Base-by-base conservation (phyloP, 2,113 vertebrate genomes). In the Condylura cristata region DNA sequence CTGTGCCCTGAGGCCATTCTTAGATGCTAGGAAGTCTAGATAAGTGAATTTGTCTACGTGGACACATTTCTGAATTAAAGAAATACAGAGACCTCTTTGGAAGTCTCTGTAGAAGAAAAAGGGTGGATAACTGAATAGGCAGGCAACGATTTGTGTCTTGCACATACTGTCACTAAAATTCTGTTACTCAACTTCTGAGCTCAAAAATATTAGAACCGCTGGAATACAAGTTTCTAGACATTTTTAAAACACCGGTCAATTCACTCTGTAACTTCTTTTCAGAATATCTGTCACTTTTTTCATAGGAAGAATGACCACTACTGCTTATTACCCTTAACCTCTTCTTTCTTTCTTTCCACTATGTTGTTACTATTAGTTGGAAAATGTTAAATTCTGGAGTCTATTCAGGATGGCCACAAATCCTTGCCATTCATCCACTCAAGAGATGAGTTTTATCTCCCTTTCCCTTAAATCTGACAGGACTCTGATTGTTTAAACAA, bases 261-360 rank as follows among this genome's bases (percentile, higher is more conserved):
- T 17, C 26, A 88, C 46, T 83, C 18, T 65, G 28, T 91, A 80
- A 44, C 37, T 86, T 92, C 30, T 63, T 97, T 74, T 61, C 44
- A 17, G 6, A 18, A 8, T 60, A 10, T 75, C 34, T 76, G 20
- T 56, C 53, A 63, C 8, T 89, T 91, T 86, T 91, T 71, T 86
- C 28, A 32, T 65, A 78, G 3, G 41, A 75, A 93, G 14, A 81
- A 37, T 60, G 41, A 86, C 24, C 41, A 7, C 11, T 89, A 30
- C 9, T 70, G n/a, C 32, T 80, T 8, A 44, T 70, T 89, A 88
- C 41, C 51, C 32, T 81, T 68, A 93, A 79, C 32, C 41, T 71
- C 53, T 83, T 87, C 22, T 79, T 83, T 81, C 78, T 41, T 83
- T 87, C 22, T 79, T 83, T 81, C 78, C 48, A n/a, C 48, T 83